Conservation (phyloP, 1,140 invertebrate species). For the Zeugodacus cucurbitae region DNA sequence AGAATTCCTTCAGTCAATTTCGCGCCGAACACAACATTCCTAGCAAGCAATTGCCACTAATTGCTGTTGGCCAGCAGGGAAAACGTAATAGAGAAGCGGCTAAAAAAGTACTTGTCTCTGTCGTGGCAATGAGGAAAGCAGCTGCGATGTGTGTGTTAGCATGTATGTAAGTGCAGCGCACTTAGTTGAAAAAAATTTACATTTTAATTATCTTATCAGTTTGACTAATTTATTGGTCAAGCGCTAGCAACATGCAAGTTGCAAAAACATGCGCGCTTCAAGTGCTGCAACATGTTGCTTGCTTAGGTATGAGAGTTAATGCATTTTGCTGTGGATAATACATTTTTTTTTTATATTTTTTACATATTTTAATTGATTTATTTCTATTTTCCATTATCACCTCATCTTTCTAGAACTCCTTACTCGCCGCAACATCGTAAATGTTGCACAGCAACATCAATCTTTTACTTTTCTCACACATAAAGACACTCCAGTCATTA, state of each 20-base stretch:
- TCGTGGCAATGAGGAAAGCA: background rate
- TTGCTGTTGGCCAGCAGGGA: background rate
- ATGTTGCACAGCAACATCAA: background rate
- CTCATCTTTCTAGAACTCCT: background rate
- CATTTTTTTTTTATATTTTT: background rate
- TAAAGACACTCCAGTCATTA: background rate
- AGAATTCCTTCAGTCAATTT: background rate
- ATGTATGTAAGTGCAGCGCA: background rate
- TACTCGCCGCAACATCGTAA: background rate
- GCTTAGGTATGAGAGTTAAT: background rate
- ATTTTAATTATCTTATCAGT: constrained; percentile 36
- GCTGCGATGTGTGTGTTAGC: background rate
- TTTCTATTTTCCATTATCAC: background rate
- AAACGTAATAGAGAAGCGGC: background rate
- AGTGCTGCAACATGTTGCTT: background rate
- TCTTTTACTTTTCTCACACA: background rate
- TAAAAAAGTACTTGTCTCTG: background rate
- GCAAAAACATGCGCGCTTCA: background rate
- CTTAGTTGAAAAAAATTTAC: constrained; percentile 4
- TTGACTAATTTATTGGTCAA: constrained; percentile 30
- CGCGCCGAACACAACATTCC: background rate
- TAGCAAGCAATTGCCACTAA: constrained; percentile 1
- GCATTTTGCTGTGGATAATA: background rate
- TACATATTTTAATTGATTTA: background rate
- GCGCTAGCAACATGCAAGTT: background rate